Evolutionary conservation across 2,888 invertebrate species (phyloP).

Genomic region (Hermaeophaga mercurialis): DNA sequence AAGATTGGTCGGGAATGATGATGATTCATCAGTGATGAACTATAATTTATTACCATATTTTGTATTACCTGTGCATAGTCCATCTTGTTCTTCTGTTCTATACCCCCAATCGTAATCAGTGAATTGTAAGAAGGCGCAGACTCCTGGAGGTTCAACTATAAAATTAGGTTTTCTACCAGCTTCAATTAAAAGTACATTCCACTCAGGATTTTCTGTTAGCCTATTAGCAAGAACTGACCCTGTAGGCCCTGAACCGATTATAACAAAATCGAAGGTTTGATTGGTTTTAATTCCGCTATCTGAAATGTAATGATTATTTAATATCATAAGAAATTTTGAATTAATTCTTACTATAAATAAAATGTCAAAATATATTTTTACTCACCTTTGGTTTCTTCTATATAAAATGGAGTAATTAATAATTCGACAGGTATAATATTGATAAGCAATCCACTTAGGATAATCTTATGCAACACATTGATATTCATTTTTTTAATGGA

Average conservation of each 20-base stretch:
- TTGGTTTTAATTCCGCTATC: not conserved
- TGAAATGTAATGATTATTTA: too few relatives aligned
- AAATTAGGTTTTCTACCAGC: slow-evolving; percentile 12
- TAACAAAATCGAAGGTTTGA: slow-evolving; percentile 26
- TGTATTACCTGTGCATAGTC: slow-evolving; percentile 13
- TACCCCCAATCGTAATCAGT: slow-evolving; percentile 24
- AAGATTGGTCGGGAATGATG: too few relatives aligned
- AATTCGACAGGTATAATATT: not conserved
- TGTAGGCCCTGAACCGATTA: slow-evolving; percentile 30
- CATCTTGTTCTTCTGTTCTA: slow-evolving; percentile 12
- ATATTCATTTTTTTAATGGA: not conserved
- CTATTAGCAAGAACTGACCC: slow-evolving; percentile 30
- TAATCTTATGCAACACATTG: not conserved
- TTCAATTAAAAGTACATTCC: slow-evolving; percentile 31
- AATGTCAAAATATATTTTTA: not conserved
- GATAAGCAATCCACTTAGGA: not conserved
- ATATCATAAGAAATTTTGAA: too few relatives aligned
- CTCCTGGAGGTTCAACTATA: slow-evolving; percentile 12
- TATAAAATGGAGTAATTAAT: not conserved
- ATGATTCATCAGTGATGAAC: not conserved
- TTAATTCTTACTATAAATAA: not conserved
- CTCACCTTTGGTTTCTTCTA: not conserved
- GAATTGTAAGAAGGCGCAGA: slow-evolving; percentile 14
- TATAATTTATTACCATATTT: not conserved
- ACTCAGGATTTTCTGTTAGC: slow-evolving; percentile 21